Evolutionary conservation across 2,113 vertebrate species (phyloP), one percentile per base, ranked within the genome.

Genomic region (Mionectes macconnelli): DNA sequence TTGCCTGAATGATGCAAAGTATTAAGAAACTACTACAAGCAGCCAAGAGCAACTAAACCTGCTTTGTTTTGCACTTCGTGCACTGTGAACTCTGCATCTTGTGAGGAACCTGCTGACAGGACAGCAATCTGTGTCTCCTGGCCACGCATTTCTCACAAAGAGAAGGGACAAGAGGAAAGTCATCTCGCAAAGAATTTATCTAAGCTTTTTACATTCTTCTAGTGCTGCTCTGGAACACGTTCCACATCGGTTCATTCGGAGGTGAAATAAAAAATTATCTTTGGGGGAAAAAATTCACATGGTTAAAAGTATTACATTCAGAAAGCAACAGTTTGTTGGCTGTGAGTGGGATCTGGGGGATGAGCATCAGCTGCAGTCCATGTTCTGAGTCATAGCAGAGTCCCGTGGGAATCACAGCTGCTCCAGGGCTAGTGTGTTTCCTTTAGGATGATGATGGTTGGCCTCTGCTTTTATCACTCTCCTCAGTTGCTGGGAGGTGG

Each of bases 31-130:
- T 56, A 4, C 12, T 28, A 62, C 12, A 30, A 72, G 69, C 40
- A 89, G 76, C 92, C 92, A 92, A 89, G 24, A 89, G 80, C 84
- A 88, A 57, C 80, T 64, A 69, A 90, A 94, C 73, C 57, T 87
- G 53, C 80, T 84, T 87, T 75, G 23, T 75, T 96, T 50, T 94
- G 62, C 74, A 93, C 72, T 84, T 95, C 27, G 13, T 53, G 86
- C 93, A 47, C 73, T 1, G 2, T 94, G 93, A 97, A 77, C 70
- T 93, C 83, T 52, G 55, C 15, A 50, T 87, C 74, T 90, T 66
- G 63, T 67, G 59, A 93, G 88, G 87, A 95, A 91, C 87, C 95
- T 97, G 89, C 89, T 90, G 95, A 95, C 96, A 70, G 45, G 55
- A 72, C 60, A 47, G 72, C 0, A 2, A 52, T 82, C 56, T 72